phyloP scores from a whole-genome alignment of 2,888 invertebrate species.

The Apodemia duryi region DNA sequence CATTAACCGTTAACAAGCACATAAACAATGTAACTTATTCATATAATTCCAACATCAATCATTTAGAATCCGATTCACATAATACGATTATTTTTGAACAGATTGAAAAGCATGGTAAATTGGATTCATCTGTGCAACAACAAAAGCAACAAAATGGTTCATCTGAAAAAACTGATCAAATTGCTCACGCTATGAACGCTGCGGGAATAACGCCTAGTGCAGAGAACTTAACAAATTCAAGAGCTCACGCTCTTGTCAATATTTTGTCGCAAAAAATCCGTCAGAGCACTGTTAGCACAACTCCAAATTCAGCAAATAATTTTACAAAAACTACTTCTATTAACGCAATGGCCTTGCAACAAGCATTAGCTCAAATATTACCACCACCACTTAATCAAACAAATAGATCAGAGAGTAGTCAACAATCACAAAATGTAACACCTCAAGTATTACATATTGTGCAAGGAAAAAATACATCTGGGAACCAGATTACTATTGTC shows the following conservation, averaged over 20 bases:
- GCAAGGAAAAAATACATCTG: constrained; percentile 63
- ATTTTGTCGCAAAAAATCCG: constrained; percentile 74
- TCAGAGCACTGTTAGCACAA: constrained; percentile 42
- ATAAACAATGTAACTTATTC: constrained; percentile 40
- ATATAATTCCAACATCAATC: constrained; percentile 35
- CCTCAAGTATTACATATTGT: constrained; percentile 71
- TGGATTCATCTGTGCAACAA: constrained; percentile 25
- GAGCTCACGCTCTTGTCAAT: constrained; percentile 68
- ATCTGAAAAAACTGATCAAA: constrained; percentile 59
- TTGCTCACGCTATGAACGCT: constrained; percentile 69
- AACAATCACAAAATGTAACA: constrained; percentile 38
- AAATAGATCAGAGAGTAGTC: constrained; percentile 46
- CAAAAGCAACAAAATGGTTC: constrained; percentile 42
- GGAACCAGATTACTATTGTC: constrained; percentile 62
- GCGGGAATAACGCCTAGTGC: constrained; percentile 60
- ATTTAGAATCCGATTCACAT: constrained; percentile 29
- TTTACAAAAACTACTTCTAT: constrained; percentile 59
- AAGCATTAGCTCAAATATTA: constrained; percentile 69
- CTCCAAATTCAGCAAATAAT: constrained; percentile 43
- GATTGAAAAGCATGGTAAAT: constrained; percentile 27
- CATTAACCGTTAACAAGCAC: constrained; percentile 32
- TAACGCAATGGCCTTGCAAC: constrained; percentile 65
- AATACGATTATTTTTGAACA: constrained; percentile 30
- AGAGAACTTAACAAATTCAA: constrained; percentile 40
- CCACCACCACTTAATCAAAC: constrained; percentile 65